phyloP scores from a whole-genome alignment of 2,797 vertebrate species.

The Toxotes lorentzi region DNA sequence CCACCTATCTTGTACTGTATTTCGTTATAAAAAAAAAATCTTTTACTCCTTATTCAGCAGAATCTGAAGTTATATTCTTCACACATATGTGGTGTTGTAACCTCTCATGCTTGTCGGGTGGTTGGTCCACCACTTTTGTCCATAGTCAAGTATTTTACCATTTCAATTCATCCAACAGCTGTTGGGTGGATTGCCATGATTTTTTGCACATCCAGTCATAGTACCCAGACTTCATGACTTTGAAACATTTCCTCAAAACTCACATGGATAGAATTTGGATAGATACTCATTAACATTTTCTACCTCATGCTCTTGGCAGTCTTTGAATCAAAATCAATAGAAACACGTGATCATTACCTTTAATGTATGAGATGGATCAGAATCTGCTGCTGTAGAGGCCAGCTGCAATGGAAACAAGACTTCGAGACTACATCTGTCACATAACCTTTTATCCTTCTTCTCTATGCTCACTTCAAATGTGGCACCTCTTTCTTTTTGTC shows the following conservation, averaged over 20 bases:
- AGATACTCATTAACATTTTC: not conserved
- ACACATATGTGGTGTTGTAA: constrained; percentile 5
- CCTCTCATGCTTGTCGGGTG: not conserved
- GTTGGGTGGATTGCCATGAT: not conserved
- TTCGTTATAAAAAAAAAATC: no score
- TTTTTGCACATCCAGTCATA: no score
- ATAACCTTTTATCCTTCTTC: not conserved
- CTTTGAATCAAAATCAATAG: not conserved
- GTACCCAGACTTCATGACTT: no score
- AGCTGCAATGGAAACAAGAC: not conserved
- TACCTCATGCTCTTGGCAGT: not conserved
- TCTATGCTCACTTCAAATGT: not conserved
- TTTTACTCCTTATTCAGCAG: not conserved
- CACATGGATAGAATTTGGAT: not conserved
- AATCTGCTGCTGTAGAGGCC: not conserved
- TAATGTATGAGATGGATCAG: not conserved
- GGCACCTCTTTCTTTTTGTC: not conserved
- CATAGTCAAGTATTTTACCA: no score
- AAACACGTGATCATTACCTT: not conserved
- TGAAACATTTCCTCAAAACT: no score
- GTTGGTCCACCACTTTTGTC: not conserved
- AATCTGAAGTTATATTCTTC: not conserved
- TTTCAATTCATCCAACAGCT: not conserved
- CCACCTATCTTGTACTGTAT: not conserved
- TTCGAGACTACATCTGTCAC: not conserved